These are phyloP conservation scores for Orthosia cruda DNA, from an alignment of 2,888 invertebrate species.

Conservation along the genomic window DNA sequence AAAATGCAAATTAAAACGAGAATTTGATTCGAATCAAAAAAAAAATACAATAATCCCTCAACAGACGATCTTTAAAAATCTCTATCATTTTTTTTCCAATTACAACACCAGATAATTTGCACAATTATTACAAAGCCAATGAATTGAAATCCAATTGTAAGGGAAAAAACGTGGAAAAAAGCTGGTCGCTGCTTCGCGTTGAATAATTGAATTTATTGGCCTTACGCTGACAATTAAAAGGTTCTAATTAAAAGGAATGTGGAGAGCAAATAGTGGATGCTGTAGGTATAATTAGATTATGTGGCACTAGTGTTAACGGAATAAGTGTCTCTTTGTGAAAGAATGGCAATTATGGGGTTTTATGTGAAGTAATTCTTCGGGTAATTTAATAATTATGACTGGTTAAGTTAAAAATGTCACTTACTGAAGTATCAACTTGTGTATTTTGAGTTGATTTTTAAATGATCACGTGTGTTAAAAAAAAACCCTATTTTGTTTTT, in stretches of 20 bases:
- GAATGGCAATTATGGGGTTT: constrained; percentile 9
- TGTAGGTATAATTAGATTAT: constrained; percentile 66
- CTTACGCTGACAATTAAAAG: constrained; percentile 70
- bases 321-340: constrained; percentile 28
- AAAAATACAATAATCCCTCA: constrained; percentile 4
- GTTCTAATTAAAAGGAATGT: constrained; percentile 71
- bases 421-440: no score
- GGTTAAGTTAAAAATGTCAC: no score
- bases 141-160: constrained; percentile 66
- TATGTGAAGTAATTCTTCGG: background rate
- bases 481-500: no score
- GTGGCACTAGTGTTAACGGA: constrained; percentile 40
- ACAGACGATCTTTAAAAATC: background rate
- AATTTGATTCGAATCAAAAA: background rate
- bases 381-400: background rate
- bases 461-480: no score
- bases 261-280: constrained; percentile 63
- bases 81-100: constrained; percentile 26
- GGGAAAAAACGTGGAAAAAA: constrained; percentile 53
- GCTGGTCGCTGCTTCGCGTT: constrained; percentile 51
- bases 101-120: constrained; percentile 32
- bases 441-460: no score
- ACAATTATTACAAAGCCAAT: constrained; percentile 57
- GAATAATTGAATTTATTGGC: constrained; percentile 74
- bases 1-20: background rate